A percentile compares a stretch with the other conserved stretches of the same genome.
Conservation (phyloP, 1,140 invertebrate genomes). For the Drosophila murphyi region DNA sequence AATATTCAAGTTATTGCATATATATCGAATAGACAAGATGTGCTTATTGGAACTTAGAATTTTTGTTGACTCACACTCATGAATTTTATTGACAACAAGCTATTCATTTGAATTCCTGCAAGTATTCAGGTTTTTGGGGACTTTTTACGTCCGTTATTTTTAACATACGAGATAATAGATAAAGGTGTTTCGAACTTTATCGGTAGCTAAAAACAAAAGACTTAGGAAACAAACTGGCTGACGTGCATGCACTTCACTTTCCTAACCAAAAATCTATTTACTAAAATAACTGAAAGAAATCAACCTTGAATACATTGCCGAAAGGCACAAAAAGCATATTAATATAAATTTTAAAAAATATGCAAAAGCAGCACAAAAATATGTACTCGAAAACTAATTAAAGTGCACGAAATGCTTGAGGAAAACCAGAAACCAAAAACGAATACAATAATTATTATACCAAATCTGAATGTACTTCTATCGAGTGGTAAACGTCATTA, state of each 20-base stretch:
- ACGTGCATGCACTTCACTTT: slow-evolving; percentile 1
- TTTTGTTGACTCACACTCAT: slow-evolving; percentile 18
- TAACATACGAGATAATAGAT: not conserved
- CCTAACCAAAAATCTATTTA: slow-evolving; percentile 8
- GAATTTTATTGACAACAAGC: slow-evolving; percentile 13
- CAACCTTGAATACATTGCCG: slow-evolving; percentile 55
- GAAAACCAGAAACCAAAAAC: slow-evolving; percentile 54
- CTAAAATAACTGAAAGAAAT: slow-evolving; percentile 26
- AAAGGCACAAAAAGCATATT: slow-evolving; percentile 41
- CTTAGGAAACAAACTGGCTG: slow-evolving; percentile 44
- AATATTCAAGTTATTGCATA: slow-evolving; percentile 1
- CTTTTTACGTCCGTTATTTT: not conserved
- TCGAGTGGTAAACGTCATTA: slow-evolving; percentile 41
- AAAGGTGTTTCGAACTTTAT: not conserved
- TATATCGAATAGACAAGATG: not conserved
- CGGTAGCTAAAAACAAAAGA: slow-evolving; percentile 38
- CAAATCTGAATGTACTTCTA: slow-evolving; percentile 24
- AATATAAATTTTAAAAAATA: slow-evolving; percentile 16
- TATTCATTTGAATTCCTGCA: slow-evolving; percentile 14
- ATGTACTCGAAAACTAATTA: slow-evolving; percentile 51
- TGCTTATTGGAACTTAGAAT: not conserved
- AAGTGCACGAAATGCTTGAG: slow-evolving; percentile 50
- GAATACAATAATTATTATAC: slow-evolving; percentile 26
- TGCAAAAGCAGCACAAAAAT: slow-evolving; percentile 21
- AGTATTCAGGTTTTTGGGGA: slow-evolving; percentile 17